Conservation (phyloP, 2,888 invertebrate genomes). For the Neoitamus cyanurus region DNA sequence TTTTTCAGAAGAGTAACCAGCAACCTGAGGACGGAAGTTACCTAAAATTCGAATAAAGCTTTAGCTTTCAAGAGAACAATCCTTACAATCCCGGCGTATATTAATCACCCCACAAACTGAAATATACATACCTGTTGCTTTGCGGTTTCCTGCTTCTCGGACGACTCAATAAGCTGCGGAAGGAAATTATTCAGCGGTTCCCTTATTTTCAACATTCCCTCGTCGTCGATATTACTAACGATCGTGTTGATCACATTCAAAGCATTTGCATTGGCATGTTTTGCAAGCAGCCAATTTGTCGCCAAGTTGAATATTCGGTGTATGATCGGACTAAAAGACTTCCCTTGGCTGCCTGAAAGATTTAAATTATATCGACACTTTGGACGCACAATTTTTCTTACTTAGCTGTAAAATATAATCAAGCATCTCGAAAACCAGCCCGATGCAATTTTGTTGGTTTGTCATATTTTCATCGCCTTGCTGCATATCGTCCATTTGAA, state of each 20-base stretch:
- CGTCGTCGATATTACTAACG: conserved; percentile 56
- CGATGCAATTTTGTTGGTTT: conserved; percentile 26
- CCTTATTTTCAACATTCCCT: conserved; percentile 57
- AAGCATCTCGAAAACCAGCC: conserved; percentile 55
- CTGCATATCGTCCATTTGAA: neutral
- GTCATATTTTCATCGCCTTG: conserved; percentile 18
- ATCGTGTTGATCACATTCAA: conserved; percentile 58
- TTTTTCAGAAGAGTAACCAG: conserved; percentile 59
- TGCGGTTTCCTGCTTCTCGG: conserved; percentile 59
- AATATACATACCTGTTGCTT: conserved; percentile 44
- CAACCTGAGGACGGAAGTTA: conserved; percentile 59
- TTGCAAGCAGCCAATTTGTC: neutral
- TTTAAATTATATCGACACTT: neutral
- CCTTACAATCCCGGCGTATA: too few species aligned
- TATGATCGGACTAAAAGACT: neutral
- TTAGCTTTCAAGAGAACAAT: too few species aligned
- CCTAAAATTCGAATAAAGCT: too few species aligned
- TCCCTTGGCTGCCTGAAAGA: neutral
- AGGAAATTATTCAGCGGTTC: conserved; percentile 58
- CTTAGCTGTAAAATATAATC: conserved; percentile 59
- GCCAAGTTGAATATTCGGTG: neutral
- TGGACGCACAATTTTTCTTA: conserved; percentile 24
- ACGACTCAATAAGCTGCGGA: conserved; percentile 58
- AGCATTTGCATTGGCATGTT: conserved; percentile 56
- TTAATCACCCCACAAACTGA: too few species aligned